Evolutionary conservation across 2,888 invertebrate genomes (phyloP).

Genomic region (Drosophila greeni): DNA sequence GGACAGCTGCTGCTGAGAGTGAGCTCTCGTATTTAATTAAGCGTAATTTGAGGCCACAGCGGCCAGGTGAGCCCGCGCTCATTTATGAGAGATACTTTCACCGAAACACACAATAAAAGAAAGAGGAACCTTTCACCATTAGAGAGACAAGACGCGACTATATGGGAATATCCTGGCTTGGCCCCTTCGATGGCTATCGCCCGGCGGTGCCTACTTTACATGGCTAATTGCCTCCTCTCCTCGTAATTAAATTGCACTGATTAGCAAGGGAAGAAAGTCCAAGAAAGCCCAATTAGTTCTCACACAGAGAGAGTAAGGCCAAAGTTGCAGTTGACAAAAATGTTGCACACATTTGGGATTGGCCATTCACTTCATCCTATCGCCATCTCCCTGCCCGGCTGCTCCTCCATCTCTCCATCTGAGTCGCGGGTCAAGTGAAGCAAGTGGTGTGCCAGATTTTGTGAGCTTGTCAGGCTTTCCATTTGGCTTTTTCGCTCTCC

Average conservation of each 20-base stretch:
- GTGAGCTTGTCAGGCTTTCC: constrained; percentile 49
- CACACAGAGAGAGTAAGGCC: constrained; percentile 19
- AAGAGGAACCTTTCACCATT: constrained; percentile 48
- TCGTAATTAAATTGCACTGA: constrained; percentile 71
- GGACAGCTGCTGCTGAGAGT: constrained; percentile 38
- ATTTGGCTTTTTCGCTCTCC: constrained; percentile 37
- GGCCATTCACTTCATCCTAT: constrained; percentile 44
- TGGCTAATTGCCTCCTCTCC: constrained; percentile 64
- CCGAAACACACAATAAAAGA: constrained; percentile 54
- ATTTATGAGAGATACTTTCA: constrained; percentile 72
- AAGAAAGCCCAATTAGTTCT: constrained; percentile 67
- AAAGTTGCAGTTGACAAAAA: constrained; percentile 56
- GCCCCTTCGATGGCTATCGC: constrained; percentile 34
- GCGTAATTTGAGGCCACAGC: constrained; percentile 51
- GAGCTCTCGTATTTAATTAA: constrained; percentile 63
- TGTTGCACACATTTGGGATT: constrained; percentile 49
- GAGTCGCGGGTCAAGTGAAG: constrained; percentile 61
- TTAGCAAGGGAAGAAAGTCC: constrained; percentile 49
- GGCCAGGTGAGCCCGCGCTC: constrained; percentile 36
- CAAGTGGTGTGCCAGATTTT: constrained; percentile 61
- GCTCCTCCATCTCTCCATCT: constrained; percentile 6
- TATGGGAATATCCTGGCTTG: constrained; percentile 10
- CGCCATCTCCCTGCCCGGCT: constrained; percentile 14
- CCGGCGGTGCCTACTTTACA: constrained; percentile 58
- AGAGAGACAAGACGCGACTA: constrained; percentile 4